A percentile compares a stretch with the other conserved stretches of the same genome.
These are phyloP conservation scores for Himalopsyche kuldschensis DNA, from an alignment of 2,888 invertebrate genomes.

Conservation along the genomic window DNA sequence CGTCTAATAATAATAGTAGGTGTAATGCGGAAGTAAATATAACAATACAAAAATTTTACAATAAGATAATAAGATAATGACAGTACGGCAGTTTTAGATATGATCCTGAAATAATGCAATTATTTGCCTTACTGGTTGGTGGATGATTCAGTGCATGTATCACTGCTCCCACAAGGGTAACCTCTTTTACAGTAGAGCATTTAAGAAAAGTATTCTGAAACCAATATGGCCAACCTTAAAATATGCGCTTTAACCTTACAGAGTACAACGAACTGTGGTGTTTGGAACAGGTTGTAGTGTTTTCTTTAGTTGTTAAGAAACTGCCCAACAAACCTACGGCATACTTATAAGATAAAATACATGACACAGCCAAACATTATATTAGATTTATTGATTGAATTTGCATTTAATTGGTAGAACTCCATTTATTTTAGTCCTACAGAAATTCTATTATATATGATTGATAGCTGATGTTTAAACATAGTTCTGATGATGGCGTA, in stretches of 20 bases:
- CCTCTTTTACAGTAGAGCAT: neutral
- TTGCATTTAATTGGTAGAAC: too few relatives aligned
- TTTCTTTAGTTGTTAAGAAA: neutral
- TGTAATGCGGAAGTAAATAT: too few relatives aligned
- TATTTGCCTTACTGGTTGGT: neutral
- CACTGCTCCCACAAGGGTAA: neutral
- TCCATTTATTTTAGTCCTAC: too few relatives aligned
- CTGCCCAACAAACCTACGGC: too few relatives aligned
- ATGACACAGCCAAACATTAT: too few relatives aligned
- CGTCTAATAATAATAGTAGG: too few relatives aligned
- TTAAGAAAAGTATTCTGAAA: neutral
- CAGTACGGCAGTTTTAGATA: neutral
- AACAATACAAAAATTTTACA: too few relatives aligned
- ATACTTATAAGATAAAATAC: too few relatives aligned
- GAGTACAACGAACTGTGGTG: neutral
- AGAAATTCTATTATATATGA: too few relatives aligned
- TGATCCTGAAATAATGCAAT: neutral
- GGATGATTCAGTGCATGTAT: neutral
- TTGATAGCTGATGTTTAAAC: too few relatives aligned
- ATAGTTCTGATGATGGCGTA: too few relatives aligned
- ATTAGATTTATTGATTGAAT: too few relatives aligned
- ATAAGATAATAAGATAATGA: neutral
- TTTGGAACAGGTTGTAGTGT: neutral
- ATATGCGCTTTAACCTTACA: neutral
- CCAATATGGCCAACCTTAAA: neutral